Evolutionary conservation across 2,797 vertebrate species (phyloP), one percentile per base, ranked within the genome.

Genomic region (Oryzias sinensis): DNA sequence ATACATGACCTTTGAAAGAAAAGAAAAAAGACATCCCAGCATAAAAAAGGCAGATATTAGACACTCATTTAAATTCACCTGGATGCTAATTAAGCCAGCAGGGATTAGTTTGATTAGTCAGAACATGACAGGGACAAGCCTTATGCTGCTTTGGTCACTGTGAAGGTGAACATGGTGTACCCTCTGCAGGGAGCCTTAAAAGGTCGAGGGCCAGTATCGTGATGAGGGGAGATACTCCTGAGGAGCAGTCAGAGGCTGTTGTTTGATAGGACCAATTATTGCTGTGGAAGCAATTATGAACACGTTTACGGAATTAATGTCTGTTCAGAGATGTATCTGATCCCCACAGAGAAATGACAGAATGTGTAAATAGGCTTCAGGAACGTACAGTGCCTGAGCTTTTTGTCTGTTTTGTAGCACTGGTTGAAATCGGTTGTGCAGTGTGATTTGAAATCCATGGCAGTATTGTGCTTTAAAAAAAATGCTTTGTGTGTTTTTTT

Each of bases 371-470:
- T 76, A 77, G 45, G 72, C 72, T 6, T 1, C 45, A 5, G 54
- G 72, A 72, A 87, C 76, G 70, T 81, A 62, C 72, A 61, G 52
- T 53, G 54, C 55, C 58, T 56, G 56, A 79, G 56, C 33, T 17
- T 29, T 20, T 18, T 47, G 63, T 76, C 58, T 51, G 49, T 74
- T 54, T 52, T 81, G 72, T 87, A 75, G 81, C 80, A 62, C 78
- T 65, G 66, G 56, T 80, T 74, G 37, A 69, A 72, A 72, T 72
- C 58, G 56, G 77, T 70, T 72, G 78, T 88, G 64, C 62, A 43
- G 72, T 82, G 66, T 70, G 53, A 62, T 67, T 82, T 85, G 69
- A 68, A 80, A 77, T 73, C 40, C 54, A 54, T 60, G 82, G 9
- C 24, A 79, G 49, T 80, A 74, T 84, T 65, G 80, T 82, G 70